Percentiles rank a stretch among this genome's conserved stretches.
These are phyloP conservation scores for Shargacucullia verbasci DNA, from an alignment of 2,888 invertebrate species.

Conservation along the genomic window DNA sequence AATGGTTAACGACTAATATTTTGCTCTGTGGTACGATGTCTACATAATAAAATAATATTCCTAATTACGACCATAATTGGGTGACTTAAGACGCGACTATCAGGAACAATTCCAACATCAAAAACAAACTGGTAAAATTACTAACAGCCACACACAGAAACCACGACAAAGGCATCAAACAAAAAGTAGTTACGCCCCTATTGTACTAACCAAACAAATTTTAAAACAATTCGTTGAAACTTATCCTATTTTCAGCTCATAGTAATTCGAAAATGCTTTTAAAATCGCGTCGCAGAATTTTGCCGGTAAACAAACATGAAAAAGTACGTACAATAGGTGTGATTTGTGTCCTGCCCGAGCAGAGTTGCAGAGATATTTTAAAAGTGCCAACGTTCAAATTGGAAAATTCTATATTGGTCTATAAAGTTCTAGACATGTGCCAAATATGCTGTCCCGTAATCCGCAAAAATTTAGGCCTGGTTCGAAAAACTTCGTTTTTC, in stretches of 20 bases:
- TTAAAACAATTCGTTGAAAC: slow-evolving; percentile 37
- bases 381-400: slow-evolving; percentile 66
- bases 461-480: neutral
- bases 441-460: slow-evolving; percentile 51
- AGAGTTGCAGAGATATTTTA: slow-evolving; percentile 54
- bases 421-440: slow-evolving; percentile 71
- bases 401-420: slow-evolving; percentile 71
- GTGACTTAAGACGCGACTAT: too few relatives aligned
- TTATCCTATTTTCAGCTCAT: slow-evolving; percentile 29
- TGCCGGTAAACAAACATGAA: slow-evolving; percentile 61
- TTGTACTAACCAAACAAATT: slow-evolving; percentile 2
- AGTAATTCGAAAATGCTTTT: slow-evolving; percentile 12
- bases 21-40: too few relatives aligned
- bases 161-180: too few relatives aligned
- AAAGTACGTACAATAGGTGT: slow-evolving; percentile 60
- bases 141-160: too few relatives aligned
- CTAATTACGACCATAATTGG: too few relatives aligned
- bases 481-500: too few relatives aligned
- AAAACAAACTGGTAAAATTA: too few relatives aligned
- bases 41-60: too few relatives aligned
- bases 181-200: slow-evolving; percentile 7
- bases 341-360: slow-evolving; percentile 61
- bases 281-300: slow-evolving; percentile 53
- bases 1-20: too few relatives aligned
- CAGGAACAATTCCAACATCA: too few relatives aligned